These are phyloP conservation scores for Neosilurus mollespiculum DNA, from an alignment of 2,797 vertebrate species.

Conservation along the genomic window DNA sequence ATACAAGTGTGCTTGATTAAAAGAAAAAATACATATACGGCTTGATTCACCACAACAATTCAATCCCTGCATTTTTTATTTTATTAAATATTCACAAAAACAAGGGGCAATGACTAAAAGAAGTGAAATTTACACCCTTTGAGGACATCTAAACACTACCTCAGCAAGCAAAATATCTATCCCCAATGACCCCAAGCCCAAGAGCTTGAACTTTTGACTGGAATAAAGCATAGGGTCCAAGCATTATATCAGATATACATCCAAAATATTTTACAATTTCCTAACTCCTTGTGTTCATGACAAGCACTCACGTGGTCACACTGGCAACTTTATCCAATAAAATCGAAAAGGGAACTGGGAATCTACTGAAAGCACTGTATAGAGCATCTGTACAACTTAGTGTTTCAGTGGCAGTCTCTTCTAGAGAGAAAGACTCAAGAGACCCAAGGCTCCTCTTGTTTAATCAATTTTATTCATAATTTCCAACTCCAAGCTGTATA, in stretches of 20 bases:
- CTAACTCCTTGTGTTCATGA: conserved; percentile 23
- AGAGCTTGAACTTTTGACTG: neutral
- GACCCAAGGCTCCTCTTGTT: neutral
- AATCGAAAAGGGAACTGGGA: neutral
- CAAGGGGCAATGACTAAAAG: neutral
- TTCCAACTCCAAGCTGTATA: too few species aligned
- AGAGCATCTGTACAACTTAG: neutral
- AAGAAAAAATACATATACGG: neutral
- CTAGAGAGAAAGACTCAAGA: neutral
- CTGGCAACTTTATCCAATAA: conserved; percentile 20
- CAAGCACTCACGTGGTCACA: conserved; percentile 16
- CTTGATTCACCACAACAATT: too few species aligned
- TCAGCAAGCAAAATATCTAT: neutral
- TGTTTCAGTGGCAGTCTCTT: neutral
- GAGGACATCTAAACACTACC: neutral
- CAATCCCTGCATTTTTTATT: neutral
- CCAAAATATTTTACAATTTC: conserved; percentile 20
- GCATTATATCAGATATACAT: neutral
- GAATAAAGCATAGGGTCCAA: neutral
- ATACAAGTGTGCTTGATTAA: neutral
- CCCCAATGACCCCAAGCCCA: neutral
- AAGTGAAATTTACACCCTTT: too few species aligned
- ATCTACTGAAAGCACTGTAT: conserved; percentile 6
- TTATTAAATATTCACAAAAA: neutral
- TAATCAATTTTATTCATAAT: neutral